phyloP scores from a whole-genome alignment of 2,797 vertebrate genomes.

The Rhabdophis nuchalis region DNA sequence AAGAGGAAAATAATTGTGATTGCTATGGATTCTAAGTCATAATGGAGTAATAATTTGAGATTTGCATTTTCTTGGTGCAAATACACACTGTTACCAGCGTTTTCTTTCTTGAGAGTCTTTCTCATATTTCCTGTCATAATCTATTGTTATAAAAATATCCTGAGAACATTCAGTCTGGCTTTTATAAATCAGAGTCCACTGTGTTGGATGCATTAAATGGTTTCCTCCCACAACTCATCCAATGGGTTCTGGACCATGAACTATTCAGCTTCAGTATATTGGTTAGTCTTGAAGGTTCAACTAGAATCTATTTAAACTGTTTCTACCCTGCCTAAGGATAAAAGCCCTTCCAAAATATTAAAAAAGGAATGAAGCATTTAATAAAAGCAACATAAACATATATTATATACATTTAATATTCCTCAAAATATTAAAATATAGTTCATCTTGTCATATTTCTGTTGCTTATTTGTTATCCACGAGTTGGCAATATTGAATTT shows the following conservation, averaged over 20 bases:
- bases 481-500: neutral
- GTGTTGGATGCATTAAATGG: neutral
- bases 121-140: neutral
- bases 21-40: neutral
- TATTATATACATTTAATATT: neutral
- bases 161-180: neutral
- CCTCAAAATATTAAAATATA: neutral
- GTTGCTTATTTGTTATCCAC: neutral
- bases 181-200: neutral
- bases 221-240: neutral
- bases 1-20: neutral
- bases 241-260: neutral
- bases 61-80: neutral
- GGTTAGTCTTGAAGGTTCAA: neutral
- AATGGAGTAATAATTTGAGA: neutral
- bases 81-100: neutral
- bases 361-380: neutral
- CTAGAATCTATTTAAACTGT: neutral
- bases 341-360: neutral
- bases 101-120: neutral
- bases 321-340: neutral
- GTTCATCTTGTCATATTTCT: neutral
- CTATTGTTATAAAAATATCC: neutral
- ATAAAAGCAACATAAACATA: neutral
- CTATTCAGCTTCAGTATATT: neutral